These are phyloP conservation scores for Psittacara wagleri DNA, from an alignment of 2,113 vertebrate species.

Conservation along the genomic window DNA sequence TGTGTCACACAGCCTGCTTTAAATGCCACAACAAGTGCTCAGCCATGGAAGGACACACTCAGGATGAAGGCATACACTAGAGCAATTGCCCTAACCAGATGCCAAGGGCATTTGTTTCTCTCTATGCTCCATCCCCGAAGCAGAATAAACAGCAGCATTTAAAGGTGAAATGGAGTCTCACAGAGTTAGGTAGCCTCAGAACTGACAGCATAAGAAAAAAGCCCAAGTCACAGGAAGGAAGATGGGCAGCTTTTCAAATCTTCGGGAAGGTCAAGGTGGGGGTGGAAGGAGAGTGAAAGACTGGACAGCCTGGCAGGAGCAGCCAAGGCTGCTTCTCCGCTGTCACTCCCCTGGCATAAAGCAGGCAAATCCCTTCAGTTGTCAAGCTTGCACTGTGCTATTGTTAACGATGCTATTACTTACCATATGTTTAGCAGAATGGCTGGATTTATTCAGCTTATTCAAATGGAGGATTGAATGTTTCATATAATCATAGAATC, in stretches of 20 bases:
- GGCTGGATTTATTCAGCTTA: conserved; percentile 47
- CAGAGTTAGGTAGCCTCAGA: neutral
- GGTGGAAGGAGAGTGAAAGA: neutral
- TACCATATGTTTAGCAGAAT: conserved; percentile 63
- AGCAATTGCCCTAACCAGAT: rapidly evolving
- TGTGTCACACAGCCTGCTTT: neutral
- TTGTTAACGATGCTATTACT: conserved; percentile 68
- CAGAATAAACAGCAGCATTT: neutral
- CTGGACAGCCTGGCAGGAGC: neutral
- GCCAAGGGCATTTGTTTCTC: neutral
- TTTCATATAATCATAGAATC: neutral
- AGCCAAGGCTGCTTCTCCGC: neutral
- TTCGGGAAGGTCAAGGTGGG: neutral
- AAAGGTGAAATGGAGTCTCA: neutral
- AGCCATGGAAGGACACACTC: neutral
- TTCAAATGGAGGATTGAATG: conserved; percentile 18
- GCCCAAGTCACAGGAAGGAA: neutral
- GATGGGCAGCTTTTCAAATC: conserved; percentile 20
- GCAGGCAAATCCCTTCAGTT: conserved; percentile 53
- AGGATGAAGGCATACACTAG: neutral
- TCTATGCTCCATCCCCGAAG: neutral
- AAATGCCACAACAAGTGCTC: neutral
- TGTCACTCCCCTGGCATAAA: conserved; percentile 21
- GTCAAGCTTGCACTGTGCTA: conserved; percentile 49
- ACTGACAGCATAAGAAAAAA: neutral